Evolutionary conservation across 2,888 invertebrate species (phyloP), one percentile per base, ranked within the genome.

Genomic region (Acanthosepion lycidas): DNA sequence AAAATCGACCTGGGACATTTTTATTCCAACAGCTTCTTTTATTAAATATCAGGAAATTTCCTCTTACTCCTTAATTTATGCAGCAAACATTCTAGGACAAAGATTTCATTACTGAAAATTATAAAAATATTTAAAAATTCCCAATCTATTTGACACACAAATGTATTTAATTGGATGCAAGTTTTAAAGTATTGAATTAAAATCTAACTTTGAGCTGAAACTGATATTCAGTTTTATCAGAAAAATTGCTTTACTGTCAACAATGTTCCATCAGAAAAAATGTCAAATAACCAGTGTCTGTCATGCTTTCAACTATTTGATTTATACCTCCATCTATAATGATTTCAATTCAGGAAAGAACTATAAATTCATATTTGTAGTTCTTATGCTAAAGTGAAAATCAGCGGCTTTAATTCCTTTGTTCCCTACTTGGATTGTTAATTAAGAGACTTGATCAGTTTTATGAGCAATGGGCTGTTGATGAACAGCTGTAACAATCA

Each of bases 371-470:
- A n/a, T n/a, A 78, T n/a, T 15, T 18, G 9, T 78, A 33, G 78
- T 12, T 78, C 6, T 78, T 78, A 12, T 78, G 33, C n/a, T 78
- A n/a, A 78, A 78, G 15, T 78, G 15, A 78, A 78, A 33, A 78
- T 33, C 5, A 78, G 12, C 33, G 33, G 33, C 33, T 78, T 78
- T 78, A 33, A 78, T 78, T 59, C 23, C 3, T 33, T 78, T 78
- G n/a, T 23, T 9, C n/a, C 6, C 12, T 12, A 78, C n/a, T 15
- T 33, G 18, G 78, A n/a, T 33, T 78, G 78, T n/a, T n/a, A 33
- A 78, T 78, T 28, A 78, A 78, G 78, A 78, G 78, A 78, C 78
- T 78, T 78, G 78, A 78, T n/a, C n/a, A 78, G 78, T 78, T 78
- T 78, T n/a, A 33, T 78, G 78, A 78, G 78, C 78, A 78, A 33